Conservation (phyloP, 2,888 invertebrate genomes). For the Listrodromus nycthemerus region DNA sequence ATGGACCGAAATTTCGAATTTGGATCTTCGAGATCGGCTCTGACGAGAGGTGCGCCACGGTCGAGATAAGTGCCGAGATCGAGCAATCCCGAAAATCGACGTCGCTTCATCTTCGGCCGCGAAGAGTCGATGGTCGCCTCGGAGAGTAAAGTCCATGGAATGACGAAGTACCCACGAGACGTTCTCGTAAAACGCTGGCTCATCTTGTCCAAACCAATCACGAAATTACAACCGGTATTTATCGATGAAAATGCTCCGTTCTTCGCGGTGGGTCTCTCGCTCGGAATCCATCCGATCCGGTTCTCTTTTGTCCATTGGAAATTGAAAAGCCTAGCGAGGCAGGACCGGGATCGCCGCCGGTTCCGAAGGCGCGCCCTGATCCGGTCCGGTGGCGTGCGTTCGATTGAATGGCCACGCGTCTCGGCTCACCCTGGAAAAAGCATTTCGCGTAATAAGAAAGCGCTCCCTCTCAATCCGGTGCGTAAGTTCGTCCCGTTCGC, state of each 20-base stretch:
- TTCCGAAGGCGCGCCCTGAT: background rate
- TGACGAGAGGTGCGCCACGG: no score
- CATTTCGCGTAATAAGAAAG: constrained; percentile 63
- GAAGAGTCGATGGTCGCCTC: background rate
- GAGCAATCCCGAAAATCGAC: no score
- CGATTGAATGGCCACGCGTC: constrained; percentile 41
- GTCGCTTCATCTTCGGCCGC: background rate
- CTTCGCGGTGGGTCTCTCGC: constrained; percentile 1
- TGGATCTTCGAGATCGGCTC: no score
- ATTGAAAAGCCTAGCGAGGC: constrained; percentile 31
- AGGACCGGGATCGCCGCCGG: background rate
- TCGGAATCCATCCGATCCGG: constrained; percentile 28
- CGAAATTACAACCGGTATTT: constrained; percentile 35
- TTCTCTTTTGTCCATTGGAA: constrained; percentile 37
- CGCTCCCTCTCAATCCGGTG: constrained; percentile 51
- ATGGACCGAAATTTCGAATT: no score
- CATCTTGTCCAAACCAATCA: constrained; percentile 9
- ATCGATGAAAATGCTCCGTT: background rate
- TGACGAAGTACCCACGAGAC: background rate
- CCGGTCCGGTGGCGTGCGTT: constrained; percentile 17
- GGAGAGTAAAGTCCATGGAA: background rate
- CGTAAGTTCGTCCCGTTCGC: constrained; percentile 26
- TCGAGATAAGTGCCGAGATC: no score
- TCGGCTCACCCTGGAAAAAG: constrained; percentile 18
- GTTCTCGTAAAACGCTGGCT: background rate